A percentile compares a stretch with the other conserved stretches of the same genome.
Conservation (phyloP, 2,797 vertebrate genomes). For the Etheostoma perlongum region DNA sequence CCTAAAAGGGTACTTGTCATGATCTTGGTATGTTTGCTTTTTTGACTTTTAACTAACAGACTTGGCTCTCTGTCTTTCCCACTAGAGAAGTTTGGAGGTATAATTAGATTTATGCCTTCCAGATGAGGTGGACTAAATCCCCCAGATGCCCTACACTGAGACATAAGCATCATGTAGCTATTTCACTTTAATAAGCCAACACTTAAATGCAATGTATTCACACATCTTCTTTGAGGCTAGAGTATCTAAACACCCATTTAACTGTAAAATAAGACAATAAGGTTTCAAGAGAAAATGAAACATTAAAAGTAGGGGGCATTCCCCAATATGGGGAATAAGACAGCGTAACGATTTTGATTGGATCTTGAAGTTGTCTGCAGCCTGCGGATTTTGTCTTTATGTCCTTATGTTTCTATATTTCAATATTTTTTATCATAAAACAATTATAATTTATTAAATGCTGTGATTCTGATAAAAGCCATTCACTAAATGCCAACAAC, state of each 20-base stretch:
- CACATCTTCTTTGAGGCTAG: slow-evolving; percentile 22
- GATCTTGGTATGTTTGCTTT: slow-evolving; percentile 55
- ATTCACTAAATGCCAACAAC: not conserved
- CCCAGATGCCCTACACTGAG: slow-evolving; percentile 32
- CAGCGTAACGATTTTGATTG: not conserved
- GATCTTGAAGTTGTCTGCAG: not conserved
- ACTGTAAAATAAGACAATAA: slow-evolving; percentile 29
- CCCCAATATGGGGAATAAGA: not conserved
- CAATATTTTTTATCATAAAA: not conserved
- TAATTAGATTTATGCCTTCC: slow-evolving; percentile 72
- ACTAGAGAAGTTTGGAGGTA: slow-evolving; percentile 50
- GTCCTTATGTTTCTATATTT: slow-evolving; percentile 2
- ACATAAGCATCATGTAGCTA: slow-evolving; percentile 40
- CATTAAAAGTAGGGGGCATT: slow-evolving; percentile 2
- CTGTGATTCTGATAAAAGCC: slow-evolving; percentile 8
- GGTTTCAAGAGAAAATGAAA: slow-evolving; percentile 18
- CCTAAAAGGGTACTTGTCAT: slow-evolving; percentile 41
- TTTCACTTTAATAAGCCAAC: slow-evolving; percentile 45
- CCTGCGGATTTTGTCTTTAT: slow-evolving; percentile 9
- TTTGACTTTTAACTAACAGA: slow-evolving; percentile 43
- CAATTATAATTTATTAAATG: not conserved
- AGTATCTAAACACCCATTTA: slow-evolving; percentile 15
- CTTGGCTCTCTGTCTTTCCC: slow-evolving; percentile 34
- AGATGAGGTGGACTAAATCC: slow-evolving; percentile 65
- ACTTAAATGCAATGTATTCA: slow-evolving; percentile 49